Conservation (phyloP, 2,797 vertebrate genomes). For the Prunella strophiata region DNA sequence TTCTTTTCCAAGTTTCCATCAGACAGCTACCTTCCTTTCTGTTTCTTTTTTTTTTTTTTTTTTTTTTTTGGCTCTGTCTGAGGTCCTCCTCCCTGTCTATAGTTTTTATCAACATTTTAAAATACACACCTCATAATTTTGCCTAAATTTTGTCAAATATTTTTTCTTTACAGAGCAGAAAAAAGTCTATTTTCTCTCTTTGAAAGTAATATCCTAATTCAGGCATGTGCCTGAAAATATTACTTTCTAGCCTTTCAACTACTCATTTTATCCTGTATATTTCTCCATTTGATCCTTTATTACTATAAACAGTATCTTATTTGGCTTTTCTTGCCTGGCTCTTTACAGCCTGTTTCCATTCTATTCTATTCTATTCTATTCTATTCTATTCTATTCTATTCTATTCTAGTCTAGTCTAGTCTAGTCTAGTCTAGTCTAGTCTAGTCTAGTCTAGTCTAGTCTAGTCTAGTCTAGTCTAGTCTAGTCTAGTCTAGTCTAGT, state of each 20-base stretch:
- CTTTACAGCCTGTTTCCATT: background rate
- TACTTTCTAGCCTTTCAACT: background rate
- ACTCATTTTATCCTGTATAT: background rate
- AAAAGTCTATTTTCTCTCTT: background rate
- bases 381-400: background rate
- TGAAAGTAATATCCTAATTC: background rate
- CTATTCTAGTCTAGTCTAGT: background rate
- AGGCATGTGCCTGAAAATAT: background rate
- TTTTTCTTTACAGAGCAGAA: background rate
- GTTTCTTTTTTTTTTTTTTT: background rate
- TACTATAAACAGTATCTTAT: background rate
- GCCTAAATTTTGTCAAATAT: background rate
- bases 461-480: too few species aligned
- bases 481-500: too few species aligned
- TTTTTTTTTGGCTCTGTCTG: background rate
- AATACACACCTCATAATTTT: background rate
- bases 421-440: too few species aligned
- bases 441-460: too few species aligned
- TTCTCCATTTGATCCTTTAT: background rate
- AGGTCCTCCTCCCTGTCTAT: background rate
- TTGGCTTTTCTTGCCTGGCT: background rate
- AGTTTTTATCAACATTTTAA: background rate
- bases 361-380: background rate
- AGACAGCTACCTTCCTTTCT: slow-evolving; percentile 11
- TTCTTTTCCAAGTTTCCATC: slow-evolving; percentile 53